Percentiles rank a stretch among this genome's conserved stretches.
These are phyloP conservation scores for Gymnoscopelus microlampas DNA, from an alignment of 2,797 vertebrate species.

Conservation along the genomic window DNA sequence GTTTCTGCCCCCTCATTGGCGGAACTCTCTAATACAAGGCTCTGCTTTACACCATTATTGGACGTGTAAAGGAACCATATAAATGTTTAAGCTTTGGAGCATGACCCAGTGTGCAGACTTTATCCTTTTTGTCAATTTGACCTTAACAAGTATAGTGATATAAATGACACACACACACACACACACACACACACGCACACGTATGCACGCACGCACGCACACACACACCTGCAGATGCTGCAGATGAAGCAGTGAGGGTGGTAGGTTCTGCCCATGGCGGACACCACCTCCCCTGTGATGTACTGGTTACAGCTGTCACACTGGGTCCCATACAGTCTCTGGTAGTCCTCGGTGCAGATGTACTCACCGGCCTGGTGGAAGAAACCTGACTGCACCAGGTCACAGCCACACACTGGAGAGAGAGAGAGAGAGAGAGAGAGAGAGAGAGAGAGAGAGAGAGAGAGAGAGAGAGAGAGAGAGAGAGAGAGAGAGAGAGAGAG, in stretches of 20 bases:
- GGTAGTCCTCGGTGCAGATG: conserved; percentile 96
- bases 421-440: conserved; percentile 9
- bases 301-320: conserved; percentile 95
- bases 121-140: no score
- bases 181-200: no score
- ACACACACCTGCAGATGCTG: conserved; percentile 86
- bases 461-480: neutral
- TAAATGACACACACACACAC: no score
- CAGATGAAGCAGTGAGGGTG: conserved; percentile 96
- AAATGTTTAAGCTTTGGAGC: no score
- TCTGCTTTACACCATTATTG: no score
- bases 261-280: conserved; percentile 92
- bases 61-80: no score
- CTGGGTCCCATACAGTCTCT: conserved; percentile 93
- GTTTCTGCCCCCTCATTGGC: no score
- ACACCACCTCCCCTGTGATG: conserved; percentile 96
- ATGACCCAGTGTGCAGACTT: no score
- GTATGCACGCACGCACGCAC: conserved; percentile 13
- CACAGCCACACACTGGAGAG: conserved; percentile 89
- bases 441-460: neutral
- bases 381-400: conserved; percentile 92
- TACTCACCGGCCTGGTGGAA: conserved; percentile 97
- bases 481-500: conserved; percentile 3
- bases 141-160: no score
- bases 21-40: no score